A percentile compares a stretch with the other conserved stretches of the same genome.
Conservation (phyloP, 2,797 vertebrate genomes). For the Notamacropus eugenii region DNA sequence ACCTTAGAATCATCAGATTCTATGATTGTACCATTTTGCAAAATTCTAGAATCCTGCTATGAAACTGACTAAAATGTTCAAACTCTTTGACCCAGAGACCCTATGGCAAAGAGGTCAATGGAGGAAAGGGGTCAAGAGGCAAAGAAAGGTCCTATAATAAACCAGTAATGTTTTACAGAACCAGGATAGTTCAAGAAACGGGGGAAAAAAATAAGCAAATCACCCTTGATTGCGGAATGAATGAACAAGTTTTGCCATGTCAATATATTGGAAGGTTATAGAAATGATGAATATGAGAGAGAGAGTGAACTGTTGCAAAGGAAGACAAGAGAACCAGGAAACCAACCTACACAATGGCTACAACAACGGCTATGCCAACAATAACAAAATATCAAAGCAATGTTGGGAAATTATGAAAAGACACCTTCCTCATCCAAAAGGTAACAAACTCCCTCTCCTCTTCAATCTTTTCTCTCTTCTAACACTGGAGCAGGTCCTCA, state of each 20-base stretch:
- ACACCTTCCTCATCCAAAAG: not conserved
- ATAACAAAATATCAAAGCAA: no score
- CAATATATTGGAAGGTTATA: not conserved
- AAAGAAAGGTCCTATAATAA: not conserved
- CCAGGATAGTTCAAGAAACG: not conserved
- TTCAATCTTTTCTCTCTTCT: not conserved
- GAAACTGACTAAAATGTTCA: not conserved
- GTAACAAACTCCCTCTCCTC: not conserved
- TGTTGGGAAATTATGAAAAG: not conserved
- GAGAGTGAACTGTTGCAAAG: not conserved
- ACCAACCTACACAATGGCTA: not conserved
- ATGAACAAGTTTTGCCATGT: not conserved
- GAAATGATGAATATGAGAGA: not conserved
- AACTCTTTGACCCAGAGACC: not conserved
- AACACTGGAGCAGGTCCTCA: not conserved
- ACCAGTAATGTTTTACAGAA: not conserved
- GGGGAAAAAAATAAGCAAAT: not conserved
- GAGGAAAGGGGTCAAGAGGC: no score
- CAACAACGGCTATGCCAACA: no score
- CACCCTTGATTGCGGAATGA: not conserved
- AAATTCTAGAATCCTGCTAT: not conserved
- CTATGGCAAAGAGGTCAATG: not conserved
- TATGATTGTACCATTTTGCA: not conserved
- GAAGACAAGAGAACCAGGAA: not conserved
- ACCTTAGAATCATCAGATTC: not conserved